Base-by-base conservation (phyloP, 1,140 invertebrate genomes). In the Aricia agestis region DNA sequence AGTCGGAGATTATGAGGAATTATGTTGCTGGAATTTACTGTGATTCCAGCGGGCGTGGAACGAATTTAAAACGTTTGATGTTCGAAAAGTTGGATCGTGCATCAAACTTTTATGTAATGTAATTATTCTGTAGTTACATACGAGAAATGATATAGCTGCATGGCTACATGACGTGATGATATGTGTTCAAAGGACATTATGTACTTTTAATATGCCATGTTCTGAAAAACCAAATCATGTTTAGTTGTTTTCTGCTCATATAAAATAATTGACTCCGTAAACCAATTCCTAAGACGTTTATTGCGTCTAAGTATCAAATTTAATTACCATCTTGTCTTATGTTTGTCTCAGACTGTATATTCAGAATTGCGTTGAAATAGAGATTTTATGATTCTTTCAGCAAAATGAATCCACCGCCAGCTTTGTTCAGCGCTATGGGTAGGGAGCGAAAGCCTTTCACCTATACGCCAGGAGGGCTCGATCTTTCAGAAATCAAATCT, bases 371-470 rank as follows among this genome's bases (percentile, higher is more conserved):
- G 32, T 31, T 67, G 65, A 57, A 63, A 75, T 70, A 67, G 31
- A 67, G 31, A 59, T 68, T 68, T 68, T 66, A 59, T 41, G 69
- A 32, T 79, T 82, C 80, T 90, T 88, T 85, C 87, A 87, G 87
- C 78, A 81, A 82, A 67, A 91, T 90, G 87, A 96, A 97, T 89
- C 96, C 97, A 63, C 97, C 97, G 69, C 94, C 95, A 61, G 96
- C 96, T 52, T 95, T 98, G 63, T 96, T 97, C 81, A 96, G 97
- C 82, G 97, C 97, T 13, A 97, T 98, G 89, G 85, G 80, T 76
- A 83, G 85, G 41, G 97, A 98, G 82, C 98, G 97, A 84, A 98
- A 97, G 85, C 97, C 97, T 7, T 98, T 98, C 88, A 98, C 97
- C 2, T 98, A 98, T 86, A 98, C 97, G 7, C 97, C 97, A 1